Evolutionary conservation across 1,140 invertebrate genomes (phyloP), one percentile per base, ranked within the genome.

Genomic region (Episyrphus balteatus): DNA sequence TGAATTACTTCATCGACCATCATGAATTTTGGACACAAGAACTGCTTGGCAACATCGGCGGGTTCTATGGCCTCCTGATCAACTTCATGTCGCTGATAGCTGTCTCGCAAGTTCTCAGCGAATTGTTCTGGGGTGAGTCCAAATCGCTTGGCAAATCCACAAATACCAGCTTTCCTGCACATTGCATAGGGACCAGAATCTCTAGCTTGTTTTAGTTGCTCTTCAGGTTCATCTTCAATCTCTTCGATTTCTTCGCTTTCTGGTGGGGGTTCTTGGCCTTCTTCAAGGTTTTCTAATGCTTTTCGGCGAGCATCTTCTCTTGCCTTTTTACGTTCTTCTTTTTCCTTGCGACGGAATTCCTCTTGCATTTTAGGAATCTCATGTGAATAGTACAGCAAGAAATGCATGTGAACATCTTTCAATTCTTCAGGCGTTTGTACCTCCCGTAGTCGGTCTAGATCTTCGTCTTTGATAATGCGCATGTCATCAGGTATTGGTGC

Each of bases 11-110:
- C 89, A n/a, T 86, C 81, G 1, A 79, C 59, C 14, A 61, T 67
- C 54, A 67, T 56, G 42, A 72, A 73, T 48, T 68, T 73, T 38
- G 68, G 71, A 62, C 63, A 78, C 49, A 77, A 65, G 69, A 76
- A 92, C 60, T 83, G 85, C 49, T 80, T 81, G 1, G 92, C 92
- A 15, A 92, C 70, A 50, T 89, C 84, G 10, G 75, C 56, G 0
- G 92, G 91, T 52, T 90, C 83, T 2, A 81, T 74, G 0, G 81
- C 75, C 54, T 88, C 88, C 69, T 98, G 93, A 41, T 96, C 91
- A 2, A 98, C 88, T 62, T 99, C 94, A 68, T 98, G 89, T n/a
- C 90, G 76, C 60, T 93, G 89, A 71, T 98, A 99, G 65, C 94
- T 94, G 60, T 98, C 94, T 1, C 92, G 77, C 1, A 98, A 70